A percentile compares a stretch with the other conserved stretches of the same genome.
These are phyloP conservation scores for Synanthedon andrenaeformis DNA, from an alignment of 2,888 invertebrate species.

Conservation along the genomic window DNA sequence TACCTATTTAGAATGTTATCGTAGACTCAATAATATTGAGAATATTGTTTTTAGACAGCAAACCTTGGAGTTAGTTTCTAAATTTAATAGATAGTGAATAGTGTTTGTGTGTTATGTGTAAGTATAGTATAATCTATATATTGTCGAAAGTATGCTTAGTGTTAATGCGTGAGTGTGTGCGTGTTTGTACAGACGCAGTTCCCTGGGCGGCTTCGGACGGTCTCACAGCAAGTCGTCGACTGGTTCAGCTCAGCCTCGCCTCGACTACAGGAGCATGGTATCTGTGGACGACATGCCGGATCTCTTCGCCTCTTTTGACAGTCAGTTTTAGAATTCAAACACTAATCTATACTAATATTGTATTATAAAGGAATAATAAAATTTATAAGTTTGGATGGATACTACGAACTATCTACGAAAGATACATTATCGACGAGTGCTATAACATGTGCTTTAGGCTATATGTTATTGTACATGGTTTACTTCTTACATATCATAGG, in stretches of 20 bases:
- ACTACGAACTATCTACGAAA: no score
- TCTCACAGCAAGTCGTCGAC: constrained; percentile 75
- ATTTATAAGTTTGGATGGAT: background rate
- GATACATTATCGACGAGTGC: no score
- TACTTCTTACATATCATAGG: no score
- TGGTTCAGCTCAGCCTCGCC: constrained; percentile 76
- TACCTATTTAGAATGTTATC: background rate
- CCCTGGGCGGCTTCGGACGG: constrained; percentile 87
- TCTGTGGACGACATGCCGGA: constrained; percentile 96
- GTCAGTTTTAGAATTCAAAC: constrained; percentile 70
- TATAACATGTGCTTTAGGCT: no score
- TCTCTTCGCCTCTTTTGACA: constrained; percentile 93
- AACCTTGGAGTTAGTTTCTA: no score
- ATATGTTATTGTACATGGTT: no score
- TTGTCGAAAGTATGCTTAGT: no score
- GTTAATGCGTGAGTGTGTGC: background rate
- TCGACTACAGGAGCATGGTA: constrained; percentile 93
- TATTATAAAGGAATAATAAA: no score
- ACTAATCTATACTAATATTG: background rate
- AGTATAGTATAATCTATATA: no score
- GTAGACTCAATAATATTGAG: background rate
- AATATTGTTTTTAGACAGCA: no score
- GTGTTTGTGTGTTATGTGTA: no score
- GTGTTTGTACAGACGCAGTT: constrained; percentile 77
- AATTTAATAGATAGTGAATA: no score